These are phyloP conservation scores for Anniella stebbinsi DNA, from an alignment of 2,797 vertebrate species.

Conservation along the genomic window DNA sequence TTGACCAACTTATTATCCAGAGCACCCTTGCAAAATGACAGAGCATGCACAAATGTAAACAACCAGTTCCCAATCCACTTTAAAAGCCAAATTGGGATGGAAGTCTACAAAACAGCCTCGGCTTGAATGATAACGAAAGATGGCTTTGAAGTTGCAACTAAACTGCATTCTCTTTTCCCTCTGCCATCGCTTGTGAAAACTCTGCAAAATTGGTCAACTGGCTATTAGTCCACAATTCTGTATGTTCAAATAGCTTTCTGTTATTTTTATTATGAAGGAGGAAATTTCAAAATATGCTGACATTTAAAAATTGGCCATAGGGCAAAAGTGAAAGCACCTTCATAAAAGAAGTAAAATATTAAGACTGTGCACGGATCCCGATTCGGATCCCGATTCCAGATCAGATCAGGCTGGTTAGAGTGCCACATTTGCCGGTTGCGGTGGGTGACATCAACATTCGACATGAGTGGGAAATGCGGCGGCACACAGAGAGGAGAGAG, in stretches of 20 bases:
- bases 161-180: conserved; percentile 8
- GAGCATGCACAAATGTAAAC: not conserved
- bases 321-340: not conserved
- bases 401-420: too few species aligned
- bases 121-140: not conserved
- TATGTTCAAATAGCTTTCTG: conserved; percentile 28
- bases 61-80: not conserved
- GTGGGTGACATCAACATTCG: too few species aligned
- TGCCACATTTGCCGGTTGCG: too few species aligned
- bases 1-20: not conserved
- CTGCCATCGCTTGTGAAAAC: not conserved
- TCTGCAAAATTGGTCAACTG: conserved; percentile 1
- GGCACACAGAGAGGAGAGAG: too few species aligned
- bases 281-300: conserved; percentile 18
- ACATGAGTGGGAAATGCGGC: too few species aligned
- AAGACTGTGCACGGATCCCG: too few species aligned
- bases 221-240: conserved; percentile 10
- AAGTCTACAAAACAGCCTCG: not conserved
- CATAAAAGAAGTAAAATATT: not conserved
- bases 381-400: too few species aligned
- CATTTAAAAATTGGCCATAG: conserved; percentile 14
- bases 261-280: conserved; percentile 3
- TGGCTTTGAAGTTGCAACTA: conserved; percentile 20
- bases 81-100: conserved; percentile 5
- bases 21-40: conserved; percentile 1